phyloP scores from a whole-genome alignment of 2,797 vertebrate genomes.

The Melanotaenia maccullochi region DNA sequence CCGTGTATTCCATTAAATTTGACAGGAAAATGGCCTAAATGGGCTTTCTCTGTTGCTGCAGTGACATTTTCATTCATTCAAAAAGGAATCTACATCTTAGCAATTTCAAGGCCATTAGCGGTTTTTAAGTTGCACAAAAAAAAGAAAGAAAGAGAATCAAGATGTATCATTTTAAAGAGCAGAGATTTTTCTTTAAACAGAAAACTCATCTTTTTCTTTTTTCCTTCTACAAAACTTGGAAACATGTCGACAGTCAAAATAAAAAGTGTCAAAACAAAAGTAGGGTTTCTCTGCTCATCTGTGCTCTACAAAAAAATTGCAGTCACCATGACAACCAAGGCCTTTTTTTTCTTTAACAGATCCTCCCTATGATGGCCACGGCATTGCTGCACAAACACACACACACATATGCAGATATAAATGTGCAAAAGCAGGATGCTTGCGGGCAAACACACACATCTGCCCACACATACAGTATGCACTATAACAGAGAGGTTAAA shows the following conservation, averaged over 20 bases:
- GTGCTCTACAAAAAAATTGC: slow-evolving; percentile 61
- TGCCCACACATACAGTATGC: slow-evolving; percentile 3
- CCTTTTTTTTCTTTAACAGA: slow-evolving; percentile 66
- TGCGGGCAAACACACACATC: neutral
- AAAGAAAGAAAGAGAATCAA: too few relatives aligned
- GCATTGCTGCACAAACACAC: slow-evolving; percentile 23
- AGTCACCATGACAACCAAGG: slow-evolving; percentile 82
- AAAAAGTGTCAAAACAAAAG: neutral
- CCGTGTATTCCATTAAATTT: neutral
- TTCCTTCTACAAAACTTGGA: neutral
- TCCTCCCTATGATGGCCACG: slow-evolving; percentile 61
- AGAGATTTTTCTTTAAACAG: neutral
- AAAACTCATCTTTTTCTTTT: neutral
- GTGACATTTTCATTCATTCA: neutral
- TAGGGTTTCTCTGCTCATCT: slow-evolving; percentile 27
- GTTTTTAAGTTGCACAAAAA: neutral
- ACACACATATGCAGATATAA: slow-evolving; percentile 1
- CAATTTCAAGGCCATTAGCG: neutral
- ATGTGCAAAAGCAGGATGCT: neutral
- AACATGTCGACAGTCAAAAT: neutral
- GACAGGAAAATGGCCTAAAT: neutral
- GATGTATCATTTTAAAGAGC: too few relatives aligned
- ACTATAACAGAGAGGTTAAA: slow-evolving; percentile 10
- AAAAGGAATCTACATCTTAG: neutral
- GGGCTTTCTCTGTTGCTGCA: neutral